A percentile compares a stretch with the other conserved stretches of the same genome.
Evolutionary conservation across 2,888 invertebrate species (phyloP).

Genomic region (Leptura quadrifasciata): DNA sequence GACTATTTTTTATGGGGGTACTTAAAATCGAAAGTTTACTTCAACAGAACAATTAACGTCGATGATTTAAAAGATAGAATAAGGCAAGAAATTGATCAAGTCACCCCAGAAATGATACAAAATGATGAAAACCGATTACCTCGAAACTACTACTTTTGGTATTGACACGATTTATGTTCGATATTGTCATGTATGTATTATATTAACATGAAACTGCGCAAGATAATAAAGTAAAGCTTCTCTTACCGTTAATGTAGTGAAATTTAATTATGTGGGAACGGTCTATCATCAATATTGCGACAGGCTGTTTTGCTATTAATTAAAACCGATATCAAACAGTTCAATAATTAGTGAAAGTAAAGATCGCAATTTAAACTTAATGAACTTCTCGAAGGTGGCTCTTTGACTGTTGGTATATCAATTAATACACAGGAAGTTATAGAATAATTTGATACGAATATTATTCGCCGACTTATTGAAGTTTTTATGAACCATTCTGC

Average conservation of each 20-base stretch:
- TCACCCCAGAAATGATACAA: no score
- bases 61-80: no score
- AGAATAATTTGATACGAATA: no score
- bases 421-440: not conserved
- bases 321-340: not conserved
- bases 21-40: no score
- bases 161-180: no score
- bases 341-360: constrained; percentile 3
- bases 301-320: not conserved
- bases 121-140: no score
- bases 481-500: no score
- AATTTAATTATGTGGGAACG: not conserved
- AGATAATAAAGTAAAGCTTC: not conserved
- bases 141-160: no score
- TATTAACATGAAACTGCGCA: not conserved
- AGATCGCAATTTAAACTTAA: not conserved
- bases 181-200: not conserved
- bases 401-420: not conserved
- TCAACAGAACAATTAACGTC: no score
- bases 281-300: not conserved
- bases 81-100: no score
- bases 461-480: no score
- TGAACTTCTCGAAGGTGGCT: not conserved
- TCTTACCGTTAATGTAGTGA: constrained; percentile 2
- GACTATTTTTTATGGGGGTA: no score